These are phyloP conservation scores for Drosophila suzukii DNA, from an alignment of 1,140 invertebrate genomes.

Conservation along the genomic window DNA sequence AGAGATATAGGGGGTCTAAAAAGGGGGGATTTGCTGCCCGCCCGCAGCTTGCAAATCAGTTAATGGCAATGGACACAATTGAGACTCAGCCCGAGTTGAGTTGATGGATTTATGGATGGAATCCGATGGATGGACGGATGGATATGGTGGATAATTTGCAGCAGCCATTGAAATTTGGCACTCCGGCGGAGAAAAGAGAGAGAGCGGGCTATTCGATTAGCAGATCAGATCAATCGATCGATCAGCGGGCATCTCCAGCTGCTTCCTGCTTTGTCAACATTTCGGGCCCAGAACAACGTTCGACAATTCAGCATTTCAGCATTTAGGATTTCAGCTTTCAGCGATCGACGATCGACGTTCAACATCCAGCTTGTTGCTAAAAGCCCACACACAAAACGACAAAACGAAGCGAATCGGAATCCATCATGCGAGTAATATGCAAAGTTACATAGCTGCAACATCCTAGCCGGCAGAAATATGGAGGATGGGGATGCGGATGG, in stretches of 20 bases:
- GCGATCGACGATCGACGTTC: conserved; percentile 20
- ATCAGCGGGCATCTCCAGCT: conserved; percentile 34
- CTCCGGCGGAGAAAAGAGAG: neutral
- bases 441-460: conserved; percentile 55
- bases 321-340: conserved; percentile 25
- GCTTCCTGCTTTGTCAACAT: conserved; percentile 60
- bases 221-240: conserved; percentile 24
- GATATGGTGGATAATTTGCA: conserved; percentile 27
- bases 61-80: conserved; percentile 62
- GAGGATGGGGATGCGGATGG: conserved; percentile 2
- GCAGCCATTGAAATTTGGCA: conserved; percentile 39
- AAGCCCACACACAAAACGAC: conserved; percentile 71
- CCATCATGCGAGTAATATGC: conserved; percentile 79
- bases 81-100: conserved; percentile 1
- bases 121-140: conserved; percentile 34
- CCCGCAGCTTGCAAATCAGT: conserved; percentile 58
- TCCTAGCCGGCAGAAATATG: conserved; percentile 24
- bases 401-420: conserved; percentile 68
- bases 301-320: conserved; percentile 10
- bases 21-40: conserved; percentile 7
- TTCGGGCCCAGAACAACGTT: conserved; percentile 29
- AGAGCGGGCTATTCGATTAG: conserved; percentile 3
- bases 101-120: conserved; percentile 46
- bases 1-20: neutral
- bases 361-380: conserved; percentile 44